phyloP scores from a whole-genome alignment of 2,888 invertebrate species.

The Dryadula phaetusa region DNA sequence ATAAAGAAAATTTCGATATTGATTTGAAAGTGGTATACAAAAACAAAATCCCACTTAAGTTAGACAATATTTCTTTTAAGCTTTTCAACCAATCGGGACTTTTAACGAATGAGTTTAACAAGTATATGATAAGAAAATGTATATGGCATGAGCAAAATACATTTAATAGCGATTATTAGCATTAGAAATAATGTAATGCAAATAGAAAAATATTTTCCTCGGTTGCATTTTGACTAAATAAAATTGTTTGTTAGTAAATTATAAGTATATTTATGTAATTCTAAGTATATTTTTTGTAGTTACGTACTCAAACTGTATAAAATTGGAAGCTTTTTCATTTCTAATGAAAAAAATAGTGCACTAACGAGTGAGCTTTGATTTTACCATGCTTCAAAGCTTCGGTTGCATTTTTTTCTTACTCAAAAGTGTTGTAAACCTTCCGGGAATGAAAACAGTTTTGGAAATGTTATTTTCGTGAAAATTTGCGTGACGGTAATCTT shows the following conservation, averaged over 20 bases:
- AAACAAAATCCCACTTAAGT: no score
- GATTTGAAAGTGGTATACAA: no score
- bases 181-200: neutral
- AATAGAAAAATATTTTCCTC: neutral
- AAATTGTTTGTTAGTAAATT: neutral
- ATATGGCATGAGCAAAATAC: no score
- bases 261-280: no score
- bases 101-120: no score
- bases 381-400: constrained; percentile 4
- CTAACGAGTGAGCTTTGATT: constrained; percentile 31
- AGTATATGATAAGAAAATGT: no score
- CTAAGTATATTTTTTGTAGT: neutral
- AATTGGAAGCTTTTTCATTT: constrained; percentile 13
- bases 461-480: neutral
- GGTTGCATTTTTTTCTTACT: constrained; percentile 6
- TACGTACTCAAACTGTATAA: constrained; percentile 1
- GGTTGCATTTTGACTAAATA: neutral
- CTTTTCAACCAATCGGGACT: no score
- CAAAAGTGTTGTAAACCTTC: neutral
- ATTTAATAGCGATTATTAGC: no score
- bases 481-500: neutral
- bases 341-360: constrained; percentile 28
- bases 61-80: no score
- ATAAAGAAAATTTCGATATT: no score
- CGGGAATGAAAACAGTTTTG: neutral